These are phyloP conservation scores for Ectobius pallidus DNA, from an alignment of 2,888 invertebrate species.

Conservation along the genomic window DNA sequence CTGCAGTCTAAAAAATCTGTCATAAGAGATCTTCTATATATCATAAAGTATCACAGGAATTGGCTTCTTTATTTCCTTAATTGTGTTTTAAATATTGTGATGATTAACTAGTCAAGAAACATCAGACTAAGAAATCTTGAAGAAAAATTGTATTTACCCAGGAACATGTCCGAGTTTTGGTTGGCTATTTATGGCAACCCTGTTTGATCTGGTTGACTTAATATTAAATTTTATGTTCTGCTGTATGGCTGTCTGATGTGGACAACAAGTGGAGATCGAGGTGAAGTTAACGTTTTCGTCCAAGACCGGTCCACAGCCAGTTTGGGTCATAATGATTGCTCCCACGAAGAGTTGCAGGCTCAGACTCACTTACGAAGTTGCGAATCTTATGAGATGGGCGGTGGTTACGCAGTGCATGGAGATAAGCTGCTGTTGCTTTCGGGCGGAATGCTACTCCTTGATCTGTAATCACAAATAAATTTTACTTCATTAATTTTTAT, in stretches of 20 bases:
- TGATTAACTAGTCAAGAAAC: no score
- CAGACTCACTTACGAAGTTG: constrained; percentile 63
- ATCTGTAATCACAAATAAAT: constrained; percentile 33
- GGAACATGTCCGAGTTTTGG: no score
- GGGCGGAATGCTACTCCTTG: constrained; percentile 46
- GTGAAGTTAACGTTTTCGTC: constrained; percentile 49
- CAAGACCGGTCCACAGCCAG: constrained; percentile 70
- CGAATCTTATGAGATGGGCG: constrained; percentile 59
- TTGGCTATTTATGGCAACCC: no score
- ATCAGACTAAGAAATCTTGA: no score
- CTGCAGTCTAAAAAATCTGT: no score
- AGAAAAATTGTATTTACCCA: no score
- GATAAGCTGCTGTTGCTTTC: constrained; percentile 53
- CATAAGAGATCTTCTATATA: no score
- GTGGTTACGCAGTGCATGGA: constrained; percentile 56
- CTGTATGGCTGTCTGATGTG: not conserved
- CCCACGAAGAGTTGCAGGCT: constrained; percentile 62
- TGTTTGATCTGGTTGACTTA: no score
- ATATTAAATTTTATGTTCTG: not conserved
- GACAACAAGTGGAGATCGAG: not conserved
- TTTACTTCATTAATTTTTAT: no score
- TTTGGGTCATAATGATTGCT: constrained; percentile 69
- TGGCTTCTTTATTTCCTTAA: no score
- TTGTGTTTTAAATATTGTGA: no score
- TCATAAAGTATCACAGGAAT: no score